Percentiles rank a stretch among this genome's conserved stretches.
These are phyloP conservation scores for Synanthedon tipuliformis DNA, from an alignment of 2,888 invertebrate genomes.

Conservation along the genomic window DNA sequence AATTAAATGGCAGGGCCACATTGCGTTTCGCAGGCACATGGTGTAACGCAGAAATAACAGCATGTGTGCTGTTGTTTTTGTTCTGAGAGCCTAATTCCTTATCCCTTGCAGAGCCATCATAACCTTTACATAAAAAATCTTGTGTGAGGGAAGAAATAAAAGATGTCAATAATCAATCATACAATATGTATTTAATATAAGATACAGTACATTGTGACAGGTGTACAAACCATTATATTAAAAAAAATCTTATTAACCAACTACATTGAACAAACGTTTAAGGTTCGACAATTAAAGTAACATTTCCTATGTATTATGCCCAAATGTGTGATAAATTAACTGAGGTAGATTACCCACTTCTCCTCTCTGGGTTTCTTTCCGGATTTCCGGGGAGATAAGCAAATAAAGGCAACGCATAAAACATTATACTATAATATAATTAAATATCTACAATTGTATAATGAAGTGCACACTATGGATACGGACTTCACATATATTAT, in stretches of 20 bases:
- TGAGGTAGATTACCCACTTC: constrained; percentile 66
- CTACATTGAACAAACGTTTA: constrained; percentile 58
- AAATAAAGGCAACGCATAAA: constrained; percentile 64
- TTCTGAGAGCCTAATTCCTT: no score
- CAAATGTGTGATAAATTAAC: constrained; percentile 68
- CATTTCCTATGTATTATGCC: constrained; percentile 62
- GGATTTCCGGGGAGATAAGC: constrained; percentile 47
- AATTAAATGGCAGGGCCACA: no score
- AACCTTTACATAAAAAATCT: no score
- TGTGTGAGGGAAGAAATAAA: no score
- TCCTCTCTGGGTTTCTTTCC: constrained; percentile 51
- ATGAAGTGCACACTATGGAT: constrained; percentile 60
- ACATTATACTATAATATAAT: constrained; percentile 69
- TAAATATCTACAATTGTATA: constrained; percentile 69
- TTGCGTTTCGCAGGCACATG: no score
- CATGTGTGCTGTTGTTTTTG: no score
- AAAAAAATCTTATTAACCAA: constrained; percentile 47
- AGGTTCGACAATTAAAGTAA: constrained; percentile 47
- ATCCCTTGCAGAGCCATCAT: no score
- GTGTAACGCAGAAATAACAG: no score
- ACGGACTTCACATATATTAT: constrained; percentile 41
- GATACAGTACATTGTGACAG: constrained; percentile 70
- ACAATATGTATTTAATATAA: constrained; percentile 70
- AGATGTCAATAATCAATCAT: constrained; percentile 50
- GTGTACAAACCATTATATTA: constrained; percentile 60